phyloP scores from a whole-genome alignment of 37 sponge, comb jelly and placozoan genomes.

The Hormiphora californensis region DNA sequence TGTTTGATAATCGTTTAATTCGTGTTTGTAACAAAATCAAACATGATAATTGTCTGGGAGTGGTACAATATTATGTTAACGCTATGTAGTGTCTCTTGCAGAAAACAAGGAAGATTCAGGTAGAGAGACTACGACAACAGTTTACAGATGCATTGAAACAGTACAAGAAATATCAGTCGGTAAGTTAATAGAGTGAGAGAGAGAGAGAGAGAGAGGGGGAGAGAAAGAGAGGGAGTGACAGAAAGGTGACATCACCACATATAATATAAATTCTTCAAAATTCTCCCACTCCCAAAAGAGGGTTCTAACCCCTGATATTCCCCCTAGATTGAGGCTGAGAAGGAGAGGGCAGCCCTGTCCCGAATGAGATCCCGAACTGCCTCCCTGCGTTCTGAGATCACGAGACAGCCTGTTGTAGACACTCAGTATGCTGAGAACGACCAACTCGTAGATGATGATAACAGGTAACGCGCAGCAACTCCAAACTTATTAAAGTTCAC shows the following conservation, averaged over 20 bases:
- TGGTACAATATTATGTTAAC: not conserved
- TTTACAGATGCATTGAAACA: conserved; percentile 7
- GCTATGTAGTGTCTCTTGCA: not conserved
- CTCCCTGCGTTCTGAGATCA: conserved; percentile 7
- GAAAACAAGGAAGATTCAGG: conserved; percentile 43
- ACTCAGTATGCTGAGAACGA: conserved; percentile 44
- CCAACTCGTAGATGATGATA: conserved; percentile 33
- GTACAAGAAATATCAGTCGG: conserved; percentile 33
- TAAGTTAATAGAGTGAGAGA: not conserved
- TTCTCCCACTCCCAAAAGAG: no score
- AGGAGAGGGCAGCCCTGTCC: conserved; percentile 31
- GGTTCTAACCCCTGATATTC: no score
- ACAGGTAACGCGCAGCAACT: no score
- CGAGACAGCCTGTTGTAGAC: conserved; percentile 12
- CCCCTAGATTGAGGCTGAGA: conserved; percentile 37
- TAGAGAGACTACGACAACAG: conserved; percentile 40
- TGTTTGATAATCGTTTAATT: no score
- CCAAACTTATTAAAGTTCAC: no score
- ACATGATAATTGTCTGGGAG: no score
- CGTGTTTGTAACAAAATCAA: no score
- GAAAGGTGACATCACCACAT: no score
- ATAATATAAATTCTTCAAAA: no score
- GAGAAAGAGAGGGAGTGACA: no score
- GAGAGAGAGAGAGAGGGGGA: conserved; percentile 8
- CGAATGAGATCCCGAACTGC: conserved; percentile 48